Conservation (phyloP, 1,140 invertebrate species). For the Zaprionus ornatus region DNA sequence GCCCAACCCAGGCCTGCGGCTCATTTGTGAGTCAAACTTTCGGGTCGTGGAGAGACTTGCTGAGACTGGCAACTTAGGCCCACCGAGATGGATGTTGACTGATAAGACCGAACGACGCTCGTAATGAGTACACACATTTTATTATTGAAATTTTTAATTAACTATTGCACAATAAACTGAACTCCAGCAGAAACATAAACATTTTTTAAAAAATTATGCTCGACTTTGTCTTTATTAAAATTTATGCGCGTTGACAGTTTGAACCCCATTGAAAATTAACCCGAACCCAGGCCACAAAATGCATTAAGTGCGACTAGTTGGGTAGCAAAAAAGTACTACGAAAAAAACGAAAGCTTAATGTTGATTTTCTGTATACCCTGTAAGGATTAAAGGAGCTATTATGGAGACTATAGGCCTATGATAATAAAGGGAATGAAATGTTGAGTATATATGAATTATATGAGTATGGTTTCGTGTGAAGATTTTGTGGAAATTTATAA, state of each 20-base stretch:
- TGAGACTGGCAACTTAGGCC: conserved; percentile 32
- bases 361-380: background rate
- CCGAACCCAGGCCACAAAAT: conserved; percentile 70
- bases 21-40: conserved; percentile 66
- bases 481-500: too few species aligned
- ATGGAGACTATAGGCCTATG: background rate
- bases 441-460: too few species aligned
- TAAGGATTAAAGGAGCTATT: background rate
- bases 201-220: conserved; percentile 70
- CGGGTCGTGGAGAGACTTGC: background rate
- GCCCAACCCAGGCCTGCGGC: conserved; percentile 7
- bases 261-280: conserved; percentile 70
- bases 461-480: too few species aligned
- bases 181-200: conserved; percentile 23
- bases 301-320: conserved; percentile 58
- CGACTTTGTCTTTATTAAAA: conserved; percentile 65
- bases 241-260: conserved; percentile 77
- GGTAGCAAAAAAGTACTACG: conserved; percentile 28
- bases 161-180: conserved; percentile 64
- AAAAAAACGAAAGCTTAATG: conserved; percentile 8
- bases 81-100: conserved; percentile 34
- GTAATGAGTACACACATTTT: conserved; percentile 76
- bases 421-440: too few species aligned
- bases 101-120: conserved; percentile 53
- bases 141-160: conserved; percentile 80